Conservation (phyloP, 2,113 vertebrate genomes). For the Channa argus region DNA sequence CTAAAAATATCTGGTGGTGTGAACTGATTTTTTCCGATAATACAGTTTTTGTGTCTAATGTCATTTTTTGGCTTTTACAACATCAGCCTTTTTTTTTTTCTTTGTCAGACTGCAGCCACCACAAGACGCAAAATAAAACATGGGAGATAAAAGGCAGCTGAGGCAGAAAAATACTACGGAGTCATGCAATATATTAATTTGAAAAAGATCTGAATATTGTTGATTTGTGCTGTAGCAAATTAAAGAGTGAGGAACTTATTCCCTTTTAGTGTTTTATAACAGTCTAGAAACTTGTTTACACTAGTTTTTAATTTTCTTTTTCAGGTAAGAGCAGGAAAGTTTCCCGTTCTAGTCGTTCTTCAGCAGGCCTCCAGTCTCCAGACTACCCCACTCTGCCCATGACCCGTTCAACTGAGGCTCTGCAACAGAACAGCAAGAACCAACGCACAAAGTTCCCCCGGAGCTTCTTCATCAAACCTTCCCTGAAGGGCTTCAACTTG, state of each 20-base stretch:
- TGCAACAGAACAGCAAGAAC: slow-evolving; percentile 82
- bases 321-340: slow-evolving; percentile 91
- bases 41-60: background rate
- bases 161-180: background rate
- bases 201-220: background rate
- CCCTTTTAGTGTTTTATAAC: no score
- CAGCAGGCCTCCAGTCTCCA: slow-evolving; percentile 83
- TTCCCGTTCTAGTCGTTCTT: slow-evolving; percentile 83
- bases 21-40: slow-evolving; percentile 14
- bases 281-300: background rate
- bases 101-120: background rate
- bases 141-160: background rate
- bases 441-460: slow-evolving; percentile 75
- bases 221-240: background rate
- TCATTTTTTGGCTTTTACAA: background rate
- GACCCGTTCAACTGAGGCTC: slow-evolving; percentile 81
- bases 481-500: slow-evolving; percentile 76
- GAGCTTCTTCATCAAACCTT: slow-evolving; percentile 72
- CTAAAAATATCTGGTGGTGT: background rate
- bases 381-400: slow-evolving; percentile 89
- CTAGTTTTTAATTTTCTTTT: slow-evolving; percentile 55
- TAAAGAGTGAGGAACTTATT: background rate
- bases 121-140: slow-evolving; percentile 6
- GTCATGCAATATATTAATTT: background rate
- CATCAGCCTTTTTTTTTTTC: background rate